Base-by-base conservation (phyloP, 1,140 invertebrate species). In the Acromyrmex echinatior region DNA sequence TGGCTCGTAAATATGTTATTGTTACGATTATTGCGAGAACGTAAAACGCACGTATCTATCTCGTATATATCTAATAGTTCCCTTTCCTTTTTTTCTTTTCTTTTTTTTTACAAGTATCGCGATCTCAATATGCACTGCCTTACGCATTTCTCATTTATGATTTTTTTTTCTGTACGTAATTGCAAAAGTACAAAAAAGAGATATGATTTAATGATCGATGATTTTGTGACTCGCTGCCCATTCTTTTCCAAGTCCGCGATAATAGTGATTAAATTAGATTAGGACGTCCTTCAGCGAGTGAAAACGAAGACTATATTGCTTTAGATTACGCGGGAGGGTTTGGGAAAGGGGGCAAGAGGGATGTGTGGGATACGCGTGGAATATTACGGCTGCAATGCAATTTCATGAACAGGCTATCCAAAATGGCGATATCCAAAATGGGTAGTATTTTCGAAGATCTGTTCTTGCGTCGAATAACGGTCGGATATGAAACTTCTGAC, bases 1-100 rank as follows among this genome's bases (percentile, higher is more conserved):
- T 9, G 16, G 16, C 21, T n/a, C 70, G 21, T 28, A 62, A 84
- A 86, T 68, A 35, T 68, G 68, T 80, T 63, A 25, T 86, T 45
- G 39, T 45, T 70, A 74, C 35, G 18, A 73, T 62, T 63, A 53
- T 16, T 80, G 35, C 12, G 16, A 25, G 9, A 70, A 73, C 14
- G 21, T 35, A 31, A 28, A 63, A 74, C 39, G 14, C 39, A 66
- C 18, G 18, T 18, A 74, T 49, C 5, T 12, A 70, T 51, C 4
- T 56, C 14, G 63, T 81, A 39, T 35, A 39, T 35, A 66, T 81
- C 28, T 79, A 66, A 14, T 0, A 51, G 10, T 12, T 62, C 58
- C 25, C 39, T 21, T 62, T 60, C 45, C 10, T 25, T 53, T 71
- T 58, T 74, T 31, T 73, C 9, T 25, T 58, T 56, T 56, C 10